Conservation (phyloP, 2,888 invertebrate species). For the Agriopis marginaria region DNA sequence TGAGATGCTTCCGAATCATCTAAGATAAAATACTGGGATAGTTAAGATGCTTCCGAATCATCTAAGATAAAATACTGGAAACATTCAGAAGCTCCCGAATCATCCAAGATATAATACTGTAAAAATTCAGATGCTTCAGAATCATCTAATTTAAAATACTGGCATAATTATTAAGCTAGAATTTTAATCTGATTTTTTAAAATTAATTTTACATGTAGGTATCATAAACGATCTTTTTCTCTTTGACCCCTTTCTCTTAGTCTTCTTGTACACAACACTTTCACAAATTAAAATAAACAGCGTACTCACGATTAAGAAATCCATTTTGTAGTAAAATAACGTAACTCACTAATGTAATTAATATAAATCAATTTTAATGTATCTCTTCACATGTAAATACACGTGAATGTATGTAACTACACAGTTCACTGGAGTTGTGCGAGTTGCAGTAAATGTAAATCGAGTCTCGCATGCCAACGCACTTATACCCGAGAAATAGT, state of each 20-base stretch:
- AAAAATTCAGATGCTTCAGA: too few relatives aligned
- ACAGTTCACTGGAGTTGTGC: neutral
- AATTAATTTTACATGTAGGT: too few relatives aligned
- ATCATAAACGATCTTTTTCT: neutral
- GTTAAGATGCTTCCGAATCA: too few relatives aligned
- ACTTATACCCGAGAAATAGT: slow-evolving; percentile 79
- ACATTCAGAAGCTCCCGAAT: too few relatives aligned
- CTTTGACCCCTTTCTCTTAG: neutral
- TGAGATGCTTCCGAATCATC: too few relatives aligned
- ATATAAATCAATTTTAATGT: neutral
- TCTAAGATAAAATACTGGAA: too few relatives aligned
- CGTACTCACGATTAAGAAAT: slow-evolving; percentile 57
- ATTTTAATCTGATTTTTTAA: too few relatives aligned
- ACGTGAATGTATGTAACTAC: neutral
- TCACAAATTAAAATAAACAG: neutral
- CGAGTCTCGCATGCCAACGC: slow-evolving; percentile 50
- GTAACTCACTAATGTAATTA: neutral
- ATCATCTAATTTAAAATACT: too few relatives aligned
- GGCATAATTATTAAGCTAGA: too few relatives aligned
- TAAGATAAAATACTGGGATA: too few relatives aligned
- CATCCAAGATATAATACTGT: too few relatives aligned
- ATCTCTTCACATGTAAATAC: neutral
- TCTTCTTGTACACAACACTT: neutral
- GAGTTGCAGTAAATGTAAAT: slow-evolving; percentile 59
- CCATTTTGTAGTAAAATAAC: slow-evolving; percentile 40